These are phyloP conservation scores for Lophotriccus pileatus DNA, from an alignment of 2,797 vertebrate species.

Conservation along the genomic window DNA sequence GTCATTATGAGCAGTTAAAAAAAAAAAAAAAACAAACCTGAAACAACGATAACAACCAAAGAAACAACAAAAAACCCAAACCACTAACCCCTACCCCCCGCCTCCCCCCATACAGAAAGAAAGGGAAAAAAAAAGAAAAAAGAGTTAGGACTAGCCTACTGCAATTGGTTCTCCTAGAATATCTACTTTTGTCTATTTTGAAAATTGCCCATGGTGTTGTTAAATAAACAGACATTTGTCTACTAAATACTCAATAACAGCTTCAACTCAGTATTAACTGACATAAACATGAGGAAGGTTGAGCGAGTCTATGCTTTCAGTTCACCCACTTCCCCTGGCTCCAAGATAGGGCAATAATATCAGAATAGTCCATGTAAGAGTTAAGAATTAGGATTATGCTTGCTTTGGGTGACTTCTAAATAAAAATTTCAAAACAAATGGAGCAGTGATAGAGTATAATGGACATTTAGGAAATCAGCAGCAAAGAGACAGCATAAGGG, in stretches of 20 bases:
- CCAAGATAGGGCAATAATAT: background rate
- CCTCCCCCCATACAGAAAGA: background rate
- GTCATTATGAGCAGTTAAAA: background rate
- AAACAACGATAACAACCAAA: background rate
- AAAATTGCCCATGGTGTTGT: background rate
- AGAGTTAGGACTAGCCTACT: background rate
- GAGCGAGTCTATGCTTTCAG: background rate
- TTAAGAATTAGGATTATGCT: background rate
- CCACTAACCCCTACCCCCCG: too few species aligned
- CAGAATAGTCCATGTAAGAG: background rate
- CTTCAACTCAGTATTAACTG: background rate
- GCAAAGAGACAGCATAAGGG: background rate
- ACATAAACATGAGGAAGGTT: background rate
- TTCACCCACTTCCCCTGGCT: rapidly evolving
- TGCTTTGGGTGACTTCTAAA: background rate
- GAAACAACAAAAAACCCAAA: background rate
- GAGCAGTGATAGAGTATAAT: background rate
- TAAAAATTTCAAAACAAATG: background rate
- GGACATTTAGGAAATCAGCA: background rate
- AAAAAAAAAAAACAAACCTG: too few species aligned
- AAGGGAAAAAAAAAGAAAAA: background rate
- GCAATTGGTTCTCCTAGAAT: background rate
- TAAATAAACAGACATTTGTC: background rate
- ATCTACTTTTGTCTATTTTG: background rate
- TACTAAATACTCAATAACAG: background rate